Conservation (phyloP, 2,888 invertebrate species). For the Yponomeuta cagnagella region DNA sequence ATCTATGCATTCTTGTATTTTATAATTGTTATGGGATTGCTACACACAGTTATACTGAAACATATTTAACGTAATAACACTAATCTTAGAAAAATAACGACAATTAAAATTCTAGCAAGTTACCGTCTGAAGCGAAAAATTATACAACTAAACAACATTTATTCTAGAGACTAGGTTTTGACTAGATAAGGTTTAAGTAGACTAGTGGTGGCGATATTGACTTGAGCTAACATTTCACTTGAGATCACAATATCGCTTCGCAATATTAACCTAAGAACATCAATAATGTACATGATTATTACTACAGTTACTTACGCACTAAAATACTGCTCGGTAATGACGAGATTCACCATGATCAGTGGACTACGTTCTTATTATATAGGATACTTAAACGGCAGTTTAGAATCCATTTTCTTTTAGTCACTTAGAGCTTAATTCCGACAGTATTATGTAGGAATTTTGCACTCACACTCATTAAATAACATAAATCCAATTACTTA, state of each 20-base stretch:
- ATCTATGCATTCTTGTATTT: too few species aligned
- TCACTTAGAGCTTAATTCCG: too few species aligned
- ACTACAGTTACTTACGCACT: background rate
- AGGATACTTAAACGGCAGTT: background rate
- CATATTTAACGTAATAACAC: background rate
- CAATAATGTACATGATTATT: constrained; percentile 5
- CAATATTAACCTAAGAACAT: constrained; percentile 23
- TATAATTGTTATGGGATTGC: background rate
- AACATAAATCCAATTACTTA: too few species aligned
- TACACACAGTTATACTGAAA: background rate
- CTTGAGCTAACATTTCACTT: constrained; percentile 6
- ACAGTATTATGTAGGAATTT: too few species aligned
- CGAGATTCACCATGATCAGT: background rate
- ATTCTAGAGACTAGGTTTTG: constrained; percentile 24
- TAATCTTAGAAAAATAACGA: background rate
- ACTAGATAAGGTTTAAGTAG: constrained; percentile 6
- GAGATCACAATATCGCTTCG: constrained; percentile 67
- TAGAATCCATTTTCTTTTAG: background rate
- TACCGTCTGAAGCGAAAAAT: constrained; percentile 6
- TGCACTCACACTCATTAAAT: too few species aligned
- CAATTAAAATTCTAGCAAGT: background rate
- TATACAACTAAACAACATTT: constrained; percentile 38
- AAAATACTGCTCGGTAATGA: constrained; percentile 6
- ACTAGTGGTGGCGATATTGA: constrained; percentile 1
- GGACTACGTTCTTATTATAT: background rate